Percentiles rank a stretch among this genome's conserved stretches.
Evolutionary conservation across 2,113 vertebrate genomes (phyloP).

Genomic region (Coreoperca whiteheadi): DNA sequence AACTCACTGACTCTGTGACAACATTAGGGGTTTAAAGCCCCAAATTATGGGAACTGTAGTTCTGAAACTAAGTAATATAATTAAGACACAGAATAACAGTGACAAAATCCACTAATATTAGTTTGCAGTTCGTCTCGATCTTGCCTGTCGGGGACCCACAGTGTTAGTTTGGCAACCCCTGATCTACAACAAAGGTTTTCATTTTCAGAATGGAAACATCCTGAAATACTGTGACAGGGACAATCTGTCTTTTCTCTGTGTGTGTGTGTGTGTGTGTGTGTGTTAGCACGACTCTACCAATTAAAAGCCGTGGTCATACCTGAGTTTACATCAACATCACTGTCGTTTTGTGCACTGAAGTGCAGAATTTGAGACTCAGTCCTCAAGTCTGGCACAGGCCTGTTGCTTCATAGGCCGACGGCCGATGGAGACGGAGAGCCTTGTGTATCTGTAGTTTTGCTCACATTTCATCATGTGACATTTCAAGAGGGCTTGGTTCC

Average conservation of each 20-base stretch:
- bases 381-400: constrained; percentile 49
- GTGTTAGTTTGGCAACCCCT: no score
- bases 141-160: no score
- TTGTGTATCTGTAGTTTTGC: constrained; percentile 27
- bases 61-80: neutral
- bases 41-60: constrained; percentile 7
- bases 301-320: neutral
- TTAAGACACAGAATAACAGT: neutral
- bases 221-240: neutral
- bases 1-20: neutral
- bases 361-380: constrained; percentile 58
- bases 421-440: neutral
- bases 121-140: no score
- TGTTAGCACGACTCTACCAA: neutral
- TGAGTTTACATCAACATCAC: neutral
- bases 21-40: neutral
- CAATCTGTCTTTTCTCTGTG: neutral
- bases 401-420: constrained; percentile 19
- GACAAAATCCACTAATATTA: neutral
- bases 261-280: no score
- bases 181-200: no score
- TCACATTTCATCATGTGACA: constrained; percentile 53
- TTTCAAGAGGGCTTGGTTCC: neutral
- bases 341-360: constrained; percentile 35
- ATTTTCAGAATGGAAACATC: neutral